Base-by-base conservation (phyloP, 1,140 invertebrate genomes). In the Megathymus violae region DNA sequence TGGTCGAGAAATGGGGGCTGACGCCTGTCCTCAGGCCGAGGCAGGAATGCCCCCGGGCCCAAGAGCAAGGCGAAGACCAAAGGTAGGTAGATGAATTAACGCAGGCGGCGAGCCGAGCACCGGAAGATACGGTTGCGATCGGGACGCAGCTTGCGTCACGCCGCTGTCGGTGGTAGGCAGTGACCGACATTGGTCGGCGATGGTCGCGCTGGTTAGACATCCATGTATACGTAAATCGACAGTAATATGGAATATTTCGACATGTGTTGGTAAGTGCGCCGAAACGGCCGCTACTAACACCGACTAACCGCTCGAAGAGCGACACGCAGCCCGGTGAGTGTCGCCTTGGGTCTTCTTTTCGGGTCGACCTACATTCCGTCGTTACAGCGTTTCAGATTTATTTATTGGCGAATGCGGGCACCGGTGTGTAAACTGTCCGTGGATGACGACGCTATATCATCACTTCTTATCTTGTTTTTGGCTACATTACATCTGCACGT, bases 1-100 rank as follows among this genome's bases (percentile, higher is more conserved):
- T 97, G 93, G 95, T 97, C 93, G 96, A 97, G 93, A 96, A 96
- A 97, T 97, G 96, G 96, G 96, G 96, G 95, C 95, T 97, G 92
- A 97, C 96, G 94, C 96, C 96, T 95, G 96, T 97, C 95, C 95
- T 97, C 94, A 96, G 95, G 93, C 96, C 96, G 94, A 96, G 96
- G 94, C 96, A 96, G 95, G 96, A 97, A 93, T 95, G 95, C 94
- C 96, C 95, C 95, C 94, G 92, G 92, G 93, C 92, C 92, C 92
- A 92, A 87, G 94, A 95, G 92, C 93, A 94, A 91, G 85, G 92
- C 85, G 94, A 93, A 86, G 94, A 94, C 83, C 92, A 93, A 91
- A 94, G 94, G 93, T 94, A 94, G 73, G 86, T 90, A n/a, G n/a
- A 81, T 10, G 7, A 7, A 44, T 34, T 64, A 38, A 19, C 13